Evolutionary conservation across 53 echinoderm and acorn worm genomes (phyloP).

Genomic region (Pentamera pediparva): DNA sequence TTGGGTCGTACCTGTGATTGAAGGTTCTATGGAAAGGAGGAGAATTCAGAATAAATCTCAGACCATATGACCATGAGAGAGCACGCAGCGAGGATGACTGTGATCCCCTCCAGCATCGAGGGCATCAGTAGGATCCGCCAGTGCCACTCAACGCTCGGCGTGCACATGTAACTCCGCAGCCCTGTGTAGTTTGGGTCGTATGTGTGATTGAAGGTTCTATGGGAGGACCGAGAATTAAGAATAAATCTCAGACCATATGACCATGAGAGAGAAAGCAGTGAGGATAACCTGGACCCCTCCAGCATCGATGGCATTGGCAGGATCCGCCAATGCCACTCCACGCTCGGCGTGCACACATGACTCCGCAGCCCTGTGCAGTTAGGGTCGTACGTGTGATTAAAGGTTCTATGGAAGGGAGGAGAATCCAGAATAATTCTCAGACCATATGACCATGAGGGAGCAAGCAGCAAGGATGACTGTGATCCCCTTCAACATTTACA

Average conservation of each 20-base stretch:
- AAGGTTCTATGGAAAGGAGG: too few relatives aligned
- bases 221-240: too few relatives aligned
- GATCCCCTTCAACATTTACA: conserved; percentile 60
- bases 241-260: too few relatives aligned
- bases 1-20: conserved; percentile 78
- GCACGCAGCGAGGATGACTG: conserved; percentile 63
- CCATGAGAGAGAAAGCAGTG: too few relatives aligned
- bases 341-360: conserved; percentile 74
- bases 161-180: conserved; percentile 63
- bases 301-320: conserved; percentile 68
- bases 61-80: conserved; percentile 96
- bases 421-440: too few relatives aligned
- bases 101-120: conserved; percentile 54
- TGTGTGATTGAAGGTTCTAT: conserved; percentile 83
- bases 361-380: conserved; percentile 57
- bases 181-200: conserved; percentile 72
- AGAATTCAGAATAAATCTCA: too few relatives aligned
- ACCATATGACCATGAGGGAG: conserved; percentile 95
- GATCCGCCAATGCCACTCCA: conserved; percentile 96
- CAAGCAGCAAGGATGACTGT: conserved; percentile 62
- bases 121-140: conserved; percentile 87
- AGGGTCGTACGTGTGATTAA: conserved; percentile 81
- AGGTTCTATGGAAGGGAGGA: too few relatives aligned
- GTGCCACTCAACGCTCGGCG: conserved; percentile 92
- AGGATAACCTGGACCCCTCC: too few relatives aligned